A percentile compares a stretch with the other conserved stretches of the same genome.
Evolutionary conservation across 2,113 vertebrate species (phyloP).

Genomic region (Mirza zaza): DNA sequence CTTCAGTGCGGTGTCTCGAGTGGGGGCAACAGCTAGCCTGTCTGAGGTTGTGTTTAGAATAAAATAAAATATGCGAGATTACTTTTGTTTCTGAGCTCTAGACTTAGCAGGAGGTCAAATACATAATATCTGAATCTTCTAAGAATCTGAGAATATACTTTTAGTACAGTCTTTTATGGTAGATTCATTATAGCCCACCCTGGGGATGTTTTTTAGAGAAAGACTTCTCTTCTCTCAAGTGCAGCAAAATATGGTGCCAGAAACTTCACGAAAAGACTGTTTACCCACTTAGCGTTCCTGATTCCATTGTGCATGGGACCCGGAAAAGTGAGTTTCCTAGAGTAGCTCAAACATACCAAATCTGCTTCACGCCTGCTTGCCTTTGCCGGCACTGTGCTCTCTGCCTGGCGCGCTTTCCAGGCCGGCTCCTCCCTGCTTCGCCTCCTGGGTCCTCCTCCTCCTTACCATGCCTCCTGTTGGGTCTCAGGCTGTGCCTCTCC

Average conservation of each 20-base stretch:
- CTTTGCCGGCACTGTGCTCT: not conserved
- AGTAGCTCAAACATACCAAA: not conserved
- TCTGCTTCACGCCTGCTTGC: not conserved
- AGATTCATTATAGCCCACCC: slow-evolving; percentile 13
- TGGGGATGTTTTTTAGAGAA: not conserved
- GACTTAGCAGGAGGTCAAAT: not conserved
- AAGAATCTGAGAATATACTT: not conserved
- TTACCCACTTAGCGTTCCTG: not conserved
- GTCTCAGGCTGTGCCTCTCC: not conserved
- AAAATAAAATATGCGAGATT: not conserved
- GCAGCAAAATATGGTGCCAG: not conserved
- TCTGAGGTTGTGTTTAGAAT: not conserved
- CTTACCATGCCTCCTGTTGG: not conserved
- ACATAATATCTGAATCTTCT: not conserved
- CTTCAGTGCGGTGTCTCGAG: not conserved
- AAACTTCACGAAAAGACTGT: not conserved
- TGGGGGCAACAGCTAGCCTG: not conserved
- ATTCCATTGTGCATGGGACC: not conserved
- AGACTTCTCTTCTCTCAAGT: not conserved
- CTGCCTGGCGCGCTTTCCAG: not conserved
- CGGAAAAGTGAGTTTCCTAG: not conserved
- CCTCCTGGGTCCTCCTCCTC: not conserved
- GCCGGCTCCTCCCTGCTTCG: not conserved
- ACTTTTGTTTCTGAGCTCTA: not conserved
- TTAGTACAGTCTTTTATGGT: not conserved